phyloP scores from a whole-genome alignment of 2,888 invertebrate genomes.

The Oscheius sp. region DNA sequence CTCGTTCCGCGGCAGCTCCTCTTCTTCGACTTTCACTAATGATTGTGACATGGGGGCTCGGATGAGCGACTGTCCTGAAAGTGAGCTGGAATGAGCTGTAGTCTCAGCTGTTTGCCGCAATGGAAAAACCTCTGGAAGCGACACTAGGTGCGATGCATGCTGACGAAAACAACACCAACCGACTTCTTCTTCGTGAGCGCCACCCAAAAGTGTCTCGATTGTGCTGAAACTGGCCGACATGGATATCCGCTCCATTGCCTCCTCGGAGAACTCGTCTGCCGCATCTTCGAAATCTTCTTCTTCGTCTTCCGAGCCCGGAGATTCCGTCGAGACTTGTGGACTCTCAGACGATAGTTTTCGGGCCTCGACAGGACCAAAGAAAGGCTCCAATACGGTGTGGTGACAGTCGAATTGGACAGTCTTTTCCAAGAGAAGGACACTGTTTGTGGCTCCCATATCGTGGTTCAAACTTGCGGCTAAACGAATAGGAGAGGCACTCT shows the following conservation, averaged over 20 bases:
- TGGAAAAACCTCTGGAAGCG: too few species aligned
- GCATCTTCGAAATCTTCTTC: slow-evolving; percentile 37
- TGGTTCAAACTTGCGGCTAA: too few species aligned
- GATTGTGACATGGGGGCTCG: slow-evolving; percentile 35
- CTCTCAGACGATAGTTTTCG: too few species aligned
- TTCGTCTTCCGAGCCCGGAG: neutral
- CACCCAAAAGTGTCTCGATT: slow-evolving; percentile 28
- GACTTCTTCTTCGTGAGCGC: neutral
- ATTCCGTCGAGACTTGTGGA: neutral
- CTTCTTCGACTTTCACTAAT: slow-evolving; percentile 38
- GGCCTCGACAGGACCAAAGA: neutral
- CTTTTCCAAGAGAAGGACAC: too few species aligned
- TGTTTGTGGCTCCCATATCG: too few species aligned
- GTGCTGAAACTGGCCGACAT: slow-evolving; percentile 28
- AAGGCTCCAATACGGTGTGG: neutral
- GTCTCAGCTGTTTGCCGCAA: neutral
- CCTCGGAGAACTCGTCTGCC: slow-evolving; percentile 21
- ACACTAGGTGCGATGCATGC: neutral
- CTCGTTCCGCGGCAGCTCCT: slow-evolving; percentile 18
- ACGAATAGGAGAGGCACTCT: slow-evolving; percentile 17
- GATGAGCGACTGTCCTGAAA: slow-evolving; percentile 35
- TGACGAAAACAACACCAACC: slow-evolving; percentile 30
- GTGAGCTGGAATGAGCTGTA: neutral
- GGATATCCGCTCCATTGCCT: slow-evolving; percentile 16
- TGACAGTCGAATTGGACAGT: too few species aligned